Conservation (phyloP, 2,113 vertebrate genomes). For the Colaptes auratus region DNA sequence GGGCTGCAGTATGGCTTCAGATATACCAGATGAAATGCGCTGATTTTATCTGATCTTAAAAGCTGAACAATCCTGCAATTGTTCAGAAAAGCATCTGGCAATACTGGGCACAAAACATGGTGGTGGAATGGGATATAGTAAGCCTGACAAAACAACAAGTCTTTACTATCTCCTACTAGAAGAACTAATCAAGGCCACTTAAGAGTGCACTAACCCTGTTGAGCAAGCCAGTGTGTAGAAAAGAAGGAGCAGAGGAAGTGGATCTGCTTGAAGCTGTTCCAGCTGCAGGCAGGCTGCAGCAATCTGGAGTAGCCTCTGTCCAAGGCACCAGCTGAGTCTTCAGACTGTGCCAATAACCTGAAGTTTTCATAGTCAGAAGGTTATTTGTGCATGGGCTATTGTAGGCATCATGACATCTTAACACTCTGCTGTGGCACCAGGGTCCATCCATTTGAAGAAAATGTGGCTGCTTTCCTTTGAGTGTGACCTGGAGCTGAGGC, state of each 20-base stretch:
- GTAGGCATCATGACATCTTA: not conserved
- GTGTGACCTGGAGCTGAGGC: not conserved
- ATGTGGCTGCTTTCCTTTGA: not conserved
- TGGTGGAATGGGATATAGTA: not conserved
- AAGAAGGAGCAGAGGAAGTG: not conserved
- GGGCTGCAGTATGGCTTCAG: not conserved
- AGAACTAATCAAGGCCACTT: not conserved
- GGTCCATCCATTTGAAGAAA: not conserved
- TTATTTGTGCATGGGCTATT: not conserved
- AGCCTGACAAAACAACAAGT: not conserved
- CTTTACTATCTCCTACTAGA: not conserved
- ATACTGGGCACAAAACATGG: not conserved
- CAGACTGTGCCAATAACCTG: not conserved
- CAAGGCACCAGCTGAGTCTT: not conserved
- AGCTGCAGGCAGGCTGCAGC: not conserved
- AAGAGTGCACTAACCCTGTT: not conserved
- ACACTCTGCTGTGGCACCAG: not conserved
- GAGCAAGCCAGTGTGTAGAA: not conserved
- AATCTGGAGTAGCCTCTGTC: not conserved
- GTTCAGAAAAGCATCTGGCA: not conserved
- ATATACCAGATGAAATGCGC: not conserved
- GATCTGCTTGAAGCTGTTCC: not conserved
- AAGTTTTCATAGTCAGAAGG: not conserved
- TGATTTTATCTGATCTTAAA: not conserved
- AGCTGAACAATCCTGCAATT: not conserved